phyloP scores from a whole-genome alignment of 2,113 vertebrate genomes.

The Acanthisitta chloris region DNA sequence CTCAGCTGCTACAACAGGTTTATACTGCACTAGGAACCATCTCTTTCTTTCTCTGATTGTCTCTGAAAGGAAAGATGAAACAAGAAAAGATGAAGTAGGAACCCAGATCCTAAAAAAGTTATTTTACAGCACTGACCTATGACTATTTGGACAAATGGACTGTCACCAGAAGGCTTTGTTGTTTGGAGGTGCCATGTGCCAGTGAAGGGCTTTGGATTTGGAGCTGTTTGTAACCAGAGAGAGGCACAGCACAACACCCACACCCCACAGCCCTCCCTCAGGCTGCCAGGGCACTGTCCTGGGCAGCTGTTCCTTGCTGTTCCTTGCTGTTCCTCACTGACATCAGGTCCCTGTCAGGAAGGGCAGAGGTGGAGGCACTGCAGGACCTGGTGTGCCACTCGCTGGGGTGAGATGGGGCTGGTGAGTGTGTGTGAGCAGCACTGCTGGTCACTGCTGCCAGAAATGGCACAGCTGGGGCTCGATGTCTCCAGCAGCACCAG shows the following conservation, averaged over 20 bases:
- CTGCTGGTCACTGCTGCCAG: fast-evolving
- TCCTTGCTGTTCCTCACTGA: too few relatives aligned
- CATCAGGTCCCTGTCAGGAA: too few relatives aligned
- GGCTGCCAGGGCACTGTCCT: neutral
- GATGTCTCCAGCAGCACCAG: neutral
- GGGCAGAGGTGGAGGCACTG: neutral
- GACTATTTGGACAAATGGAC: neutral
- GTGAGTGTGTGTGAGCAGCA: neutral
- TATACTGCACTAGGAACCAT: neutral
- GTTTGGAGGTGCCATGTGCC: neutral
- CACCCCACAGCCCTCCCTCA: too few relatives aligned
- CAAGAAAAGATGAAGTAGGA: neutral
- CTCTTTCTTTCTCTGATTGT: neutral
- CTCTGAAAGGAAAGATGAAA: neutral
- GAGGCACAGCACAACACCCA: too few relatives aligned
- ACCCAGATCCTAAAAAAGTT: neutral
- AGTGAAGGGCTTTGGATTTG: neutral
- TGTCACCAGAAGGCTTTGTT: neutral
- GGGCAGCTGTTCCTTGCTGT: neutral
- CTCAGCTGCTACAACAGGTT: neutral
- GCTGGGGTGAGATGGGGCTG: fast-evolving
- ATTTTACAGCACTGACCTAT: neutral
- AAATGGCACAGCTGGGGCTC: neutral
- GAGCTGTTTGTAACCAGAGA: neutral
- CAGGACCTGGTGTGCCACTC: neutral